These are phyloP conservation scores for Enteromius anoplus DNA, from an alignment of 2,797 vertebrate genomes.

Conservation along the genomic window DNA sequence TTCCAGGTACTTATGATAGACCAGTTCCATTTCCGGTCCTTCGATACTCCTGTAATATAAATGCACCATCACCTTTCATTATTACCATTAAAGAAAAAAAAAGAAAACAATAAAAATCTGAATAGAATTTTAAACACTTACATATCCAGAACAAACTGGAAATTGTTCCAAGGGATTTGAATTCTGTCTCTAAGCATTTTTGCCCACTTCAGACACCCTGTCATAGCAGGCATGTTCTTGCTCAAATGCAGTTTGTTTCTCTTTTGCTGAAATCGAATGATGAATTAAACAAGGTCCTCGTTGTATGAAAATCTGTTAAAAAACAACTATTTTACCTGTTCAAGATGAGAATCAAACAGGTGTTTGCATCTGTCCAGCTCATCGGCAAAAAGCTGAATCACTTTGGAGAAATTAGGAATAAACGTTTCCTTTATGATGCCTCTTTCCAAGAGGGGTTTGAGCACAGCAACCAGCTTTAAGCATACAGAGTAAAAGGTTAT, in stretches of 20 bases:
- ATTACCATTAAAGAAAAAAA: not conserved
- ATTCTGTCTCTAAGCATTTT: constrained; percentile 79
- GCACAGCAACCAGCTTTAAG: constrained; percentile 78
- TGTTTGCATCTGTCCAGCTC: constrained; percentile 81
- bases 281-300: not conserved
- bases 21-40: constrained; percentile 67
- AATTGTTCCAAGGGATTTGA: constrained; percentile 77
- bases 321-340: constrained; percentile 70
- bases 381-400: constrained; percentile 76
- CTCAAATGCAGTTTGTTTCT: constrained; percentile 63
- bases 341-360: constrained; percentile 72
- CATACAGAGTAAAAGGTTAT: constrained; percentile 36
- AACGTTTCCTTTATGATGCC: constrained; percentile 79
- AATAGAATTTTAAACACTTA: constrained; percentile 67
- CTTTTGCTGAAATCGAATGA: constrained; percentile 65
- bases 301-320: not conserved
- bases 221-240: constrained; percentile 81
- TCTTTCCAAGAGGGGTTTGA: constrained; percentile 82
- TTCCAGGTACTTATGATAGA: constrained; percentile 76
- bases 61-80: constrained; percentile 5
- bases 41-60: constrained; percentile 63
- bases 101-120: not conserved
- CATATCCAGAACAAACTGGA: constrained; percentile 70
- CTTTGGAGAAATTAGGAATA: constrained; percentile 73
- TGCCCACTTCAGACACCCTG: constrained; percentile 80